Conservation (phyloP, 2,797 vertebrate genomes). For the Neopelma chrysocephalum region DNA sequence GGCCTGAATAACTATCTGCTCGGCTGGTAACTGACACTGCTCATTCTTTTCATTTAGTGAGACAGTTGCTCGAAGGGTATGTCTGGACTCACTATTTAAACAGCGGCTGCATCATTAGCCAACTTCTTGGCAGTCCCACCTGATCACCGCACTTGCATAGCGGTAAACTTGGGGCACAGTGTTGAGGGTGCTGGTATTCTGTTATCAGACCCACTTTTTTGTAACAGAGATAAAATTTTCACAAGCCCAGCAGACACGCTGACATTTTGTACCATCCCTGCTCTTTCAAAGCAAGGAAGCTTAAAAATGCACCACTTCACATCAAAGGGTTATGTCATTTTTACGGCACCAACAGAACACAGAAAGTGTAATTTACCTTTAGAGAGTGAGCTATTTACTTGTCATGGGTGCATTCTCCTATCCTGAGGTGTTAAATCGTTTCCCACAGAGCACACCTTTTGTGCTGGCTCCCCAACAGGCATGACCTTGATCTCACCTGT, state of each 20-base stretch:
- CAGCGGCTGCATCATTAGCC: constrained; percentile 5
- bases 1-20: constrained; percentile 20
- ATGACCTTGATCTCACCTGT: neutral
- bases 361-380: neutral
- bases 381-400: neutral
- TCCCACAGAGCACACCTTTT: neutral
- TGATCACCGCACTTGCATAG: neutral
- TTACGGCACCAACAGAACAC: neutral
- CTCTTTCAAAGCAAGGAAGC: neutral
- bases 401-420: neutral
- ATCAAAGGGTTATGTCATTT: neutral
- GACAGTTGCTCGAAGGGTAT: neutral
- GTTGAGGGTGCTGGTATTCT: neutral
- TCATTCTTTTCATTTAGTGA: constrained; percentile 36
- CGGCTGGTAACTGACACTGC: neutral
- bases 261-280: neutral
- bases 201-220: neutral
- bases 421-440: neutral
- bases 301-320: neutral
- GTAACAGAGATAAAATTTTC: neutral
- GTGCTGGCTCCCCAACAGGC: neutral
- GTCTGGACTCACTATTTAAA: neutral
- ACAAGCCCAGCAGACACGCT: neutral
- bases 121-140: neutral
- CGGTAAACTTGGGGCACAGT: neutral